A percentile compares a stretch with the other conserved stretches of the same genome.
phyloP scores from a whole-genome alignment of 2,888 invertebrate species.

The Hymenopus coronatus region DNA sequence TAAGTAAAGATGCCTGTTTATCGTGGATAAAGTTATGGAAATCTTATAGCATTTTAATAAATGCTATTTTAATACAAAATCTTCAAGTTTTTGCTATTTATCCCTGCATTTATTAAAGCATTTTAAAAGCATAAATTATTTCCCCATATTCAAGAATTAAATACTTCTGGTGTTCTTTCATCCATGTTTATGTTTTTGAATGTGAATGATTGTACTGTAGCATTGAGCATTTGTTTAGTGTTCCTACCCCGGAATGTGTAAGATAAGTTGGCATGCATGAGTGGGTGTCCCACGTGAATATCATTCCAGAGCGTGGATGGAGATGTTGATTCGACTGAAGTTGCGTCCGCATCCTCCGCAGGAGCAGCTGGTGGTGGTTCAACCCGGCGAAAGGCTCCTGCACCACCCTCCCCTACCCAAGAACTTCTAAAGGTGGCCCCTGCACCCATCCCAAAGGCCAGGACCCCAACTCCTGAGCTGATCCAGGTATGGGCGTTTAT shows the following conservation, averaged over 20 bases:
- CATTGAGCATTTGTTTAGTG: neutral
- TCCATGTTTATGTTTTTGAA: neutral
- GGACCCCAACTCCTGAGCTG: slow-evolving; percentile 47
- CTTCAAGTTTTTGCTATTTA: neutral
- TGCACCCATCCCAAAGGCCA: slow-evolving; percentile 41
- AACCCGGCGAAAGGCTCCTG: slow-evolving; percentile 29
- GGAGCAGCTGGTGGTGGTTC: slow-evolving; percentile 34
- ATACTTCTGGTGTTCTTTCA: neutral
- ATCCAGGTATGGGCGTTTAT: slow-evolving; percentile 45
- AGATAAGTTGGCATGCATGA: slow-evolving; percentile 18
- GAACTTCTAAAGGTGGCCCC: slow-evolving; percentile 38
- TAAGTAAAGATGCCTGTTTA: neutral
- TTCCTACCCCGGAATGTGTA: neutral
- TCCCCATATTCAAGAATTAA: neutral
- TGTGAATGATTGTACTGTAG: neutral
- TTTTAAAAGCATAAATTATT: neutral
- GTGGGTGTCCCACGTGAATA: slow-evolving; percentile 29
- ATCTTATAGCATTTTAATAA: neutral
- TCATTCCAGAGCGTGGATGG: slow-evolving; percentile 37
- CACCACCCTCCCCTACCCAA: slow-evolving; percentile 31
- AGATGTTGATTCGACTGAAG: slow-evolving; percentile 33
- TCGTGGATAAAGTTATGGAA: neutral
- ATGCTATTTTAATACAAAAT: neutral
- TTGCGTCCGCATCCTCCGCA: slow-evolving; percentile 35
- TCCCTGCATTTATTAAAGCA: neutral